Evolutionary conservation across 2,888 invertebrate species (phyloP).

Genomic region (Euplexia lucipara): DNA sequence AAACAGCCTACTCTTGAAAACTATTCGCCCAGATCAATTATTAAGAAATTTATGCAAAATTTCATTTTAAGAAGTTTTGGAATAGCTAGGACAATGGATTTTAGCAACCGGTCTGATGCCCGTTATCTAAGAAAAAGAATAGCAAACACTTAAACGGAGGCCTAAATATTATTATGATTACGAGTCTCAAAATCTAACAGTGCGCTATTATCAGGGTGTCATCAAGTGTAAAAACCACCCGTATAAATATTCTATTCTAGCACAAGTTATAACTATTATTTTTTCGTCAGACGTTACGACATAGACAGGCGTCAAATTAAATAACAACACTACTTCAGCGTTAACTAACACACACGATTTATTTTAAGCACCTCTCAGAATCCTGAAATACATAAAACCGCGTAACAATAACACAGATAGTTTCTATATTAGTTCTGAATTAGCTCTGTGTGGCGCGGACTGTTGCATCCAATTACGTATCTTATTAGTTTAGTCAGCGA

Average conservation of each 20-base stretch:
- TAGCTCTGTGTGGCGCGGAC: constrained; percentile 64
- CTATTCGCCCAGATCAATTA: constrained; percentile 32
- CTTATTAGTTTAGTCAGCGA: constrained; percentile 64
- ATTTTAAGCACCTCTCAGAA: constrained; percentile 58
- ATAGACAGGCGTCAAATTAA: constrained; percentile 38
- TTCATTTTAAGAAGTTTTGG: constrained; percentile 26
- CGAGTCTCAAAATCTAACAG: too few species aligned
- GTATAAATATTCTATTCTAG: constrained; percentile 17
- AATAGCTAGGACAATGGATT: too few species aligned
- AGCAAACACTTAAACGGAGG: too few species aligned
- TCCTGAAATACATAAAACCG: constrained; percentile 53
- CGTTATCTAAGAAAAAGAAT: too few species aligned
- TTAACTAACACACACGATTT: constrained; percentile 45
- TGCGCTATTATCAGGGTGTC: too few species aligned
- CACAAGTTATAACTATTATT: constrained; percentile 30
- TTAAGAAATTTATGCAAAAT: constrained; percentile 48
- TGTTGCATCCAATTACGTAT: constrained; percentile 68
- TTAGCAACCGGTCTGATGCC: too few species aligned
- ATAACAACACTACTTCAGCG: constrained; percentile 34
- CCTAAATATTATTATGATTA: too few species aligned
- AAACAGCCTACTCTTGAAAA: constrained; percentile 56
- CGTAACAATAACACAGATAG: constrained; percentile 53
- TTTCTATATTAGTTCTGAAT: constrained; percentile 55
- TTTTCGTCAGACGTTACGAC: constrained; percentile 33
- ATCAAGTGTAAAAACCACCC: too few species aligned